Base-by-base conservation (phyloP, 1,140 invertebrate genomes). In the Aphelinus atriplicis region DNA sequence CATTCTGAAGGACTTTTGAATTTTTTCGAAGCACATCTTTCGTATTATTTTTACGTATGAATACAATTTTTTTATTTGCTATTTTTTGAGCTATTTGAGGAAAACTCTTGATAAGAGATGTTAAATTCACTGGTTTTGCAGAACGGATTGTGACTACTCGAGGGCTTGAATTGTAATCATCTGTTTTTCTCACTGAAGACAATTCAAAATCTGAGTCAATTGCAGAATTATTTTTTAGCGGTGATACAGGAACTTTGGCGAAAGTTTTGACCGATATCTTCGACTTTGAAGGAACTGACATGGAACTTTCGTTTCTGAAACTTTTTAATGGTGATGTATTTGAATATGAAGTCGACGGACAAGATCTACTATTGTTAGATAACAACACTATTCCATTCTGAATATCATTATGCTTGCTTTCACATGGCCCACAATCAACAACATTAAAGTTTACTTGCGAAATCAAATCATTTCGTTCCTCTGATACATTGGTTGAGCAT, bases 341-440 rank as follows among this genome's bases (percentile, higher is more conserved):
- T 1, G 55, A 47, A n/a, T 72, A 56, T 5, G 63, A 51, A 26
- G 26, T 26, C 26, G 26, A 26, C 26, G 26, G 26, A 50, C 7
- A 51, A 3, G 10, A 42, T 65, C 51, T 3, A 10, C 51, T 7
- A 51, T 51, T 9, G 51, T 50, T 58, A 9, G 10, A 58, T 26
- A 58, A 7, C 26, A n/a, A 3, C 10, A n/a, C 3, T 67, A 5
- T 7, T 55, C 45, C 4, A 43, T 55, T 58, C 26, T 10, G 7
- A 55, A 6, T 56, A 46, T 46, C 5, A 56, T 3, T 45, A 2
- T 56, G 5, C 46, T 60, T 43, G 53, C 43, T 51, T 56, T 53
- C 48, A 64, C 45, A 63, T 9, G 81, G 76, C 1, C 85, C 86
- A 57, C 84, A 86, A 77, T 86, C 84, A 0, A 86, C 82, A 64